Evolutionary conservation across 2,888 invertebrate genomes (phyloP).

Genomic region (Pelosia muscerda): DNA sequence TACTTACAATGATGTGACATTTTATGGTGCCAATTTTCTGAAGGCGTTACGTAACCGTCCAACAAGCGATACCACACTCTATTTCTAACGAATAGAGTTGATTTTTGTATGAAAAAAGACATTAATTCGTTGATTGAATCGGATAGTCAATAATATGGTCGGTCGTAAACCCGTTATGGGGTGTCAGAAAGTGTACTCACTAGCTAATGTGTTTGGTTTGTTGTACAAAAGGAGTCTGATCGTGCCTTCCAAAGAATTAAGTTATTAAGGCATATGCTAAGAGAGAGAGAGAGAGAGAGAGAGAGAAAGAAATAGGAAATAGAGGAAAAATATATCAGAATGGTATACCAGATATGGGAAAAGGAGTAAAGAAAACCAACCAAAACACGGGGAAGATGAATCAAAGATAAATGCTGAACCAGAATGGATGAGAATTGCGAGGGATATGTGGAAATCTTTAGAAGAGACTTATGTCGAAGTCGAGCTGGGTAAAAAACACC

Average conservation of each 20-base stretch:
- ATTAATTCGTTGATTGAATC: slow-evolving; percentile 60
- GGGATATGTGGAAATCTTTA: no score
- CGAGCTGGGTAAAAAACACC: no score
- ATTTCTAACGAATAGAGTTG: slow-evolving; percentile 29
- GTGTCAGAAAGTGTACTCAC: slow-evolving; percentile 33
- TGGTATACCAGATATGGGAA: no score
- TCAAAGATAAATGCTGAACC: no score
- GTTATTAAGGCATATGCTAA: neutral
- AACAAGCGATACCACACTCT: slow-evolving; percentile 45
- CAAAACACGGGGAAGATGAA: no score
- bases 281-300: no score
- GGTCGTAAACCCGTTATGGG: slow-evolving; percentile 37
- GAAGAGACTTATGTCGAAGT: no score
- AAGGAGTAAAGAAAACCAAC: no score
- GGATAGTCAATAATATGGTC: slow-evolving; percentile 38
- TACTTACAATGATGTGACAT: slow-evolving; percentile 70
- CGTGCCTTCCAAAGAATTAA: neutral
- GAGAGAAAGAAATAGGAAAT: no score
- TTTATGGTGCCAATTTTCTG: slow-evolving; percentile 71
- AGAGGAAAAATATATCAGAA: no score
- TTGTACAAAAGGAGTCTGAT: slow-evolving; percentile 1
- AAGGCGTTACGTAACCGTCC: slow-evolving; percentile 61
- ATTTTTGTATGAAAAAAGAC: slow-evolving; percentile 25
- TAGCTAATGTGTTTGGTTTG: slow-evolving; percentile 23
- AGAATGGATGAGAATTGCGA: no score